Evolutionary conservation across 2,113 vertebrate genomes (phyloP).

Genomic region (Cryptotis parvus): DNA sequence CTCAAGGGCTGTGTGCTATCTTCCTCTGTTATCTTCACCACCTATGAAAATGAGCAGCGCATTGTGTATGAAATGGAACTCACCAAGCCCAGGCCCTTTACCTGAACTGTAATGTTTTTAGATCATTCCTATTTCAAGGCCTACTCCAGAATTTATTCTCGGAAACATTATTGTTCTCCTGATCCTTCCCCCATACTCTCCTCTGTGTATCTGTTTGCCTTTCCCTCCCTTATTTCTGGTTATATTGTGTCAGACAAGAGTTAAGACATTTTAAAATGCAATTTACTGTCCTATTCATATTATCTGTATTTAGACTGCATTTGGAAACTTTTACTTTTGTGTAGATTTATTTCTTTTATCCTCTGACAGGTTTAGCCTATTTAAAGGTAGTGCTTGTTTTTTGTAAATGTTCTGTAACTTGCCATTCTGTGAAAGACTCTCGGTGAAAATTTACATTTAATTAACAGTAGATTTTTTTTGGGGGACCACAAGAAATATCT

Average conservation of each 20-base stretch:
- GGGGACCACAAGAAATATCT: conserved; percentile 55
- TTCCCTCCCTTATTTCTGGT: conserved; percentile 32
- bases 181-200: background rate
- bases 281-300: background rate
- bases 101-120: background rate
- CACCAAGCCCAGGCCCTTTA: background rate
- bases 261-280: conserved; percentile 46
- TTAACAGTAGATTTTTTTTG: conserved; percentile 47
- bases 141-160: background rate
- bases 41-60: background rate
- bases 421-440: conserved; percentile 9
- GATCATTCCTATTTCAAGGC: conserved; percentile 17
- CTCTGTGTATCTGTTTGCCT: background rate
- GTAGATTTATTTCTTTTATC: conserved; percentile 50
- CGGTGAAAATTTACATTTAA: conserved; percentile 4
- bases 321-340: conserved; percentile 48
- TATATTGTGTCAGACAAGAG: conserved; percentile 26
- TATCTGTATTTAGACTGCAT: conserved; percentile 19
- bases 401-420: conserved; percentile 52
- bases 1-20: background rate
- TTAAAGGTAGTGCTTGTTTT: conserved; percentile 14
- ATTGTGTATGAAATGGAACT: background rate
- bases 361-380: conserved; percentile 17
- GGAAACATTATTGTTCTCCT: background rate
- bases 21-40: background rate